Percentiles rank a stretch among this genome's conserved stretches.
Conservation (phyloP, 2,797 vertebrate genomes). For the Notolabrus celidotus region DNA sequence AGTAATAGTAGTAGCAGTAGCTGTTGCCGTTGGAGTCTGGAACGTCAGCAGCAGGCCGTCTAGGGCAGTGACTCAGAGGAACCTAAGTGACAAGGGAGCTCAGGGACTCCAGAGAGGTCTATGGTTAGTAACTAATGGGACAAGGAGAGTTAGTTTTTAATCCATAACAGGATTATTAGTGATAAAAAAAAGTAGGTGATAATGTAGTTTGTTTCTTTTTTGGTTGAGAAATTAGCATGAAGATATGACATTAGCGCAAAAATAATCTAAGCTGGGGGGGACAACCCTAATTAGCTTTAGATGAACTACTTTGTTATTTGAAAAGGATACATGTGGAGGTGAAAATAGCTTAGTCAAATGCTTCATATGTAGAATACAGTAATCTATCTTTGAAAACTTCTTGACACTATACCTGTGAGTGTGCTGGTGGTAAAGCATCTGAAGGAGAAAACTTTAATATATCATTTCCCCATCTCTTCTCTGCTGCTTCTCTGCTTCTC, state of each 20-base stretch:
- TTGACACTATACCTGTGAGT: neutral
- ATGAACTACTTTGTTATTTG: neutral
- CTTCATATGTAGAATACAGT: constrained; percentile 1
- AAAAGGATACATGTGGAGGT: constrained; percentile 3
- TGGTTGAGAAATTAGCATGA: neutral
- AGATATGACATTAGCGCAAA: constrained; percentile 10
- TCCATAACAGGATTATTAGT: neutral
- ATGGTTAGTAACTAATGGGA: too few relatives aligned
- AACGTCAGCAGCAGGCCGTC: too few relatives aligned
- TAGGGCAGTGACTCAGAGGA: too few relatives aligned
- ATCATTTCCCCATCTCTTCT: neutral
- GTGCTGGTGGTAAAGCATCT: constrained; percentile 6
- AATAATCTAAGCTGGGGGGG: neutral
- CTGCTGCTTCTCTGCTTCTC: constrained; percentile 6
- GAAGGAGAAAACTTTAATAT: constrained; percentile 7
- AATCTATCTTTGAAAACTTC: constrained; percentile 13
- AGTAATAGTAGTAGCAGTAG: too few relatives aligned
- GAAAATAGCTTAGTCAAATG: constrained; percentile 8
- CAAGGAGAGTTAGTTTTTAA: too few relatives aligned
- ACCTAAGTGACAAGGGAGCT: too few relatives aligned
- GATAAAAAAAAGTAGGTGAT: neutral
- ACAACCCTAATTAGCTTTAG: constrained; percentile 2
- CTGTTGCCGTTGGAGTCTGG: too few relatives aligned
- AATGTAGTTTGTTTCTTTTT: neutral
- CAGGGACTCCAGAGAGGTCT: too few relatives aligned